Percentiles rank a stretch among this genome's conserved stretches.
These are phyloP conservation scores for Pediacus dermestoides DNA, from an alignment of 2,888 invertebrate species.

Conservation along the genomic window DNA sequence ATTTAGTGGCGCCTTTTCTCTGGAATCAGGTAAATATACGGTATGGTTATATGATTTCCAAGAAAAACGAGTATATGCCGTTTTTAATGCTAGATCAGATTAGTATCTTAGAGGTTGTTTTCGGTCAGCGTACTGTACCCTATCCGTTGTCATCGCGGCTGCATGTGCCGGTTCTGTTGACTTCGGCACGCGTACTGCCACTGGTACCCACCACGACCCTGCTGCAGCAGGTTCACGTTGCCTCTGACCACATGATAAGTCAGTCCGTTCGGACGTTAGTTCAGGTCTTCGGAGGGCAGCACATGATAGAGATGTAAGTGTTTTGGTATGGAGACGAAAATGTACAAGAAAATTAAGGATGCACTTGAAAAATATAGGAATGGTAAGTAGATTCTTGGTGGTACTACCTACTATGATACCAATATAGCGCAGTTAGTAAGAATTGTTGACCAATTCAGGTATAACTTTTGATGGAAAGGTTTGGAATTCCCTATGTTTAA, in stretches of 20 bases:
- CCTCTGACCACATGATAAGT: too few relatives aligned
- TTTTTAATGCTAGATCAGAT: slow-evolving; percentile 2
- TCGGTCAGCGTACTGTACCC: slow-evolving; percentile 3
- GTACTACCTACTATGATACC: too few relatives aligned
- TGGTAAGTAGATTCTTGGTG: too few relatives aligned
- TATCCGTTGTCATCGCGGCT: background rate
- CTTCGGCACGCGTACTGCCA: slow-evolving; percentile 3
- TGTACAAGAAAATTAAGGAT: too few relatives aligned
- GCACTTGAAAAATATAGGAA: too few relatives aligned
- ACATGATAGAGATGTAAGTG: slow-evolving; percentile 8
- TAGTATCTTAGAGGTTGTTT: slow-evolving; percentile 2
- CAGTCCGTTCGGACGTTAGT: slow-evolving; percentile 2
- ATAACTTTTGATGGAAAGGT: too few relatives aligned
- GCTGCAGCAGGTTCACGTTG: background rate
- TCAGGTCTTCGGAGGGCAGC: slow-evolving; percentile 8
- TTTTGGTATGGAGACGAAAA: too few relatives aligned
- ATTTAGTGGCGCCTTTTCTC: slow-evolving; percentile 3
- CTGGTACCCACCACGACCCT: slow-evolving; percentile 1
- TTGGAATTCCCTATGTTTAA: too few relatives aligned
- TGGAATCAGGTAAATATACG: background rate
- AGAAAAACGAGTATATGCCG: slow-evolving; percentile 1
- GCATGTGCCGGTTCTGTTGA: too few relatives aligned
- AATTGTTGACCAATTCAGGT: too few relatives aligned
- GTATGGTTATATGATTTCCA: background rate
- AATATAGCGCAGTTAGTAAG: too few relatives aligned